Evolutionary conservation across 2,888 invertebrate species (phyloP).

Genomic region (Dugesia japonica): DNA sequence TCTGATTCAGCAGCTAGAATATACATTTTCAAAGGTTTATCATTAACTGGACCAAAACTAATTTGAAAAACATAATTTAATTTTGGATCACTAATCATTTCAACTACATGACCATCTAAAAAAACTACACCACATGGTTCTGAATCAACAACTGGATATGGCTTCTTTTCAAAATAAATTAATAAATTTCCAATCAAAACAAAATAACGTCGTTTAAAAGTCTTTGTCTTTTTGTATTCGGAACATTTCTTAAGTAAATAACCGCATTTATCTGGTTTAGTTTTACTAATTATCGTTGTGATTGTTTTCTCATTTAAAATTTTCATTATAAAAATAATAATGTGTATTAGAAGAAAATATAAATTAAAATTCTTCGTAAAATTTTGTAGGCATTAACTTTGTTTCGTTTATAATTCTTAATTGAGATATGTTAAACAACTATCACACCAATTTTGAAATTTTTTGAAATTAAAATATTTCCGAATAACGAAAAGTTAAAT

Average conservation of each 20-base stretch:
- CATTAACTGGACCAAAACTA: conserved; percentile 54
- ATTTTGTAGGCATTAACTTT: too few relatives aligned
- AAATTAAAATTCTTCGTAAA: too few relatives aligned
- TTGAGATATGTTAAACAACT: too few relatives aligned
- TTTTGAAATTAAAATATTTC: too few relatives aligned
- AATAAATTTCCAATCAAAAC: conserved; percentile 79
- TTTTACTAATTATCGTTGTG: not conserved
- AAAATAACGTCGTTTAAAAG: conserved; percentile 74
- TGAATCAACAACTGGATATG: conserved; percentile 55
- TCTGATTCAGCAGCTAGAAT: conserved; percentile 65
- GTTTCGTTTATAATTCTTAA: too few relatives aligned
- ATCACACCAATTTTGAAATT: too few relatives aligned
- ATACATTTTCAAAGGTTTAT: conserved; percentile 57
- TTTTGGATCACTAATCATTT: conserved; percentile 51
- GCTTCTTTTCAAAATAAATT: conserved; percentile 78
- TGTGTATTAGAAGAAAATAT: too few relatives aligned
- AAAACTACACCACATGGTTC: conserved; percentile 81
- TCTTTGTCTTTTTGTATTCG: conserved; percentile 68
- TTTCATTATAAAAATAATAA: too few relatives aligned
- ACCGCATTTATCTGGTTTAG: conserved; percentile 20
- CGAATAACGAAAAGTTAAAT: too few relatives aligned
- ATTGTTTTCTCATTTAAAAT: not conserved
- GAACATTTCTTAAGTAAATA: conserved; percentile 58
- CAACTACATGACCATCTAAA: conserved; percentile 76
- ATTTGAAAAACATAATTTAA: conserved; percentile 52